A percentile compares a stretch with the other conserved stretches of the same genome.
These are phyloP conservation scores for Athene cunicularia DNA, from an alignment of 2,113 vertebrate genomes.

Conservation along the genomic window DNA sequence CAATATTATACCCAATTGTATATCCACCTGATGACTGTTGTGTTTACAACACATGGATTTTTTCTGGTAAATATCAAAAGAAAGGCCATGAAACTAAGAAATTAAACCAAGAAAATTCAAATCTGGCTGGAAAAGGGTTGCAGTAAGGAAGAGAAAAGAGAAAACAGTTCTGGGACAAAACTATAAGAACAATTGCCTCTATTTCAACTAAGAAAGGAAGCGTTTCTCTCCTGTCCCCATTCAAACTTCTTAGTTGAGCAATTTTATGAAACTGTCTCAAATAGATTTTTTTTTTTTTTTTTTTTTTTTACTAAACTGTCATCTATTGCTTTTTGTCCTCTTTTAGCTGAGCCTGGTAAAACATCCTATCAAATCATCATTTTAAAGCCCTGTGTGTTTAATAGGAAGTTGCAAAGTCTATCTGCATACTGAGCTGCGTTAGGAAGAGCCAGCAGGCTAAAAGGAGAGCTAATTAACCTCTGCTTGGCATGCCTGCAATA, in stretches of 20 bases:
- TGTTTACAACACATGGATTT: neutral
- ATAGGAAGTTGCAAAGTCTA: neutral
- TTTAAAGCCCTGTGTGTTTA: neutral
- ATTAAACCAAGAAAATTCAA: neutral
- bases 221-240: neutral
- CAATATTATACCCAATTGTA: neutral
- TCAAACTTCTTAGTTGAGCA: neutral
- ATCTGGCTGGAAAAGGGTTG: neutral
- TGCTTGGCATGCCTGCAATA: neutral
- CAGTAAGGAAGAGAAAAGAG: neutral
- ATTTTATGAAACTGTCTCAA: neutral
- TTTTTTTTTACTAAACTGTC: neutral
- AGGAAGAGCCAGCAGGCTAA: neutral
- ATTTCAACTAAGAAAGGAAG: neutral
- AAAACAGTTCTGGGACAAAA: neutral
- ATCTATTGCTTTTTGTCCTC: neutral
- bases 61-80: neutral
- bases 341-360: neutral
- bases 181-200: neutral
- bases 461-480: neutral
- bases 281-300: too few species aligned
- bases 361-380: neutral
- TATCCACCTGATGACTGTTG: neutral
- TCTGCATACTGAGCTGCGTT: neutral
- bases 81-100: neutral